Evolutionary conservation across 2,888 invertebrate genomes (phyloP), one percentile per base, ranked within the genome.

Genomic region (Chromoteleia sp.): DNA sequence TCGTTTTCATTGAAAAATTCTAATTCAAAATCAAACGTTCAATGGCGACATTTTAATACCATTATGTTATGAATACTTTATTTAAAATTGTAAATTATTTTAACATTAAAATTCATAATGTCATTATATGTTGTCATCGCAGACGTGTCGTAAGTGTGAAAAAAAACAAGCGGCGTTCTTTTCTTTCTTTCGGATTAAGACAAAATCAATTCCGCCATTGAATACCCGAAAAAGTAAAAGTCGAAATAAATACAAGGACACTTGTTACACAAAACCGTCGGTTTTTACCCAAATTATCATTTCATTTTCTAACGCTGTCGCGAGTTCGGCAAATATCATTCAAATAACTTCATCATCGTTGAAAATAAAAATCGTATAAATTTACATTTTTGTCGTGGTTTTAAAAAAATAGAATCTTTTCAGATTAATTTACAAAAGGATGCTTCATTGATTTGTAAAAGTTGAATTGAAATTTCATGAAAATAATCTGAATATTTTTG

Each of bases 191-290:
- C 7, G 10, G 7, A 33, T 33, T 33, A 33, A 33, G 7, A 33
- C 33, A 33, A 33, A 33, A 10, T 33, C 33, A 33, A 7, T 33
- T 33, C 33, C 10, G 7, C 33, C 8, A 33, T 1, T 10, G 33
- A 33, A 10, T 10, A 10, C 8, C 33, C 10, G 33, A 33, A 30
- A 52, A 29, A 52, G 52, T 52, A 52, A 52, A 52, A 52, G 52
- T 52, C 15, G 0, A 30, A 52, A 52, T 30, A 52, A 30, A 10
- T 52, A 30, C 29, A 52, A n/a, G 14, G 30, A 0, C 30, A n/a
- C n/a, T 6, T 29, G 1, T 14, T 25, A 17, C 33, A 33, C 33
- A 33, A 25, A 25, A 25, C 25, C 25, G 25, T n/a, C n/a, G 33
- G 7, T 33, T 33, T 7, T 33, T 10, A 1, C 33, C 10, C 2